phyloP scores from a whole-genome alignment of 2,888 invertebrate species.

The Dicycla oo region DNA sequence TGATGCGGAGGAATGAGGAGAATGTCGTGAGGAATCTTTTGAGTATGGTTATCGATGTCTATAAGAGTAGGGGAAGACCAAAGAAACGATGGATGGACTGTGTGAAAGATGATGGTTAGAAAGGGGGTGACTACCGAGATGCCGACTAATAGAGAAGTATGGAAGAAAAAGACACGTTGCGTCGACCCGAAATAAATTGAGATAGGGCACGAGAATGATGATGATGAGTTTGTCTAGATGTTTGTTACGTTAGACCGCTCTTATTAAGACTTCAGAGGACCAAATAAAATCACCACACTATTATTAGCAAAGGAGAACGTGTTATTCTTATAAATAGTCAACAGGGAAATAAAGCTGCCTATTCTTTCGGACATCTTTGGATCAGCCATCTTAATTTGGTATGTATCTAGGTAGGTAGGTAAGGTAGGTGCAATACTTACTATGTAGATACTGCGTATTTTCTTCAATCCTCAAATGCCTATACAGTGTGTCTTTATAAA shows the following conservation, averaged over 20 bases:
- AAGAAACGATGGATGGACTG: too few species aligned
- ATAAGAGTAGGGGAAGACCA: too few species aligned
- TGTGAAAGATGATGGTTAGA: too few species aligned
- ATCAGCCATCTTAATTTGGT: conserved; percentile 11
- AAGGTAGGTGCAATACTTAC: not conserved
- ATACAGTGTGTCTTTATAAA: too few species aligned
- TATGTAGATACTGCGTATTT: not conserved
- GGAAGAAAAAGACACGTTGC: too few species aligned
- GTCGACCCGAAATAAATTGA: too few species aligned
- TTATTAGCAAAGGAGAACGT: conserved; percentile 3
- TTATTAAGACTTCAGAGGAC: not conserved
- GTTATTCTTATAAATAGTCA: not conserved
- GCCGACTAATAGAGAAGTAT: too few species aligned
- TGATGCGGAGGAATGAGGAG: too few species aligned
- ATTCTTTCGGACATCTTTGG: not conserved
- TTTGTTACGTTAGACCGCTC: conserved; percentile 1
- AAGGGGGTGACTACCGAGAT: too few species aligned
- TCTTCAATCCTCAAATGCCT: not conserved
- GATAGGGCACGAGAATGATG: too few species aligned
- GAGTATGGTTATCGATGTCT: too few species aligned
- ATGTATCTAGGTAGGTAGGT: not conserved
- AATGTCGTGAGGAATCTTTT: too few species aligned
- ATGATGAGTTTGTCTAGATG: not conserved
- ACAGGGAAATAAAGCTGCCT: not conserved
- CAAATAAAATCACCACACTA: not conserved